phyloP scores from a whole-genome alignment of 2,888 invertebrate genomes.

The Rhorus exstirpatorius region DNA sequence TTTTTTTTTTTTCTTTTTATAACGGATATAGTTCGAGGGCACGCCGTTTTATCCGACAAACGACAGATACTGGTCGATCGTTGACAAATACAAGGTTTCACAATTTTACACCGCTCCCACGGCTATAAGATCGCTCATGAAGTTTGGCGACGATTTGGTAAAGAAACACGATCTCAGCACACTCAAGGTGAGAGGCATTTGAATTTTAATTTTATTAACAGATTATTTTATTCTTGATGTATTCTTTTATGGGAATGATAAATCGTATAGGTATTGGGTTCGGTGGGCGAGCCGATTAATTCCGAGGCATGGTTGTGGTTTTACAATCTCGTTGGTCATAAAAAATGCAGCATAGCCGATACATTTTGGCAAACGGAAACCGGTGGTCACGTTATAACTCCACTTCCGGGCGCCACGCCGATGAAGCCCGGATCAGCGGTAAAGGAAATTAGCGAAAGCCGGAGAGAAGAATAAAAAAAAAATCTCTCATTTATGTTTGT shows the following conservation, averaged over 20 bases:
- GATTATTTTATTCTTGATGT: too few species aligned
- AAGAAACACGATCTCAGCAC: constrained; percentile 87
- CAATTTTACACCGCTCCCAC: constrained; percentile 99
- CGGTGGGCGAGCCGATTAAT: constrained; percentile 99
- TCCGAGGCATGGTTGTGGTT: constrained; percentile 99
- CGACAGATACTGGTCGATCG: constrained; percentile 96
- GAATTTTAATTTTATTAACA: too few species aligned
- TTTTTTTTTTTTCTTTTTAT: constrained; percentile 15
- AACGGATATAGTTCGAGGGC: constrained; percentile 93
- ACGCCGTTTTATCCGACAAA: constrained; percentile 98
- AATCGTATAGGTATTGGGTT: constrained; percentile 95
- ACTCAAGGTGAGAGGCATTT: constrained; percentile 85
- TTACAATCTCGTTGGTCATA: constrained; percentile 93
- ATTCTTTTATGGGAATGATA: too few species aligned
- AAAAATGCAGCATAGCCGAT: constrained; percentile 96
- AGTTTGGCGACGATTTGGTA: constrained; percentile 95
- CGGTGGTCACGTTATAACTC: constrained; percentile 98
- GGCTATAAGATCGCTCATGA: constrained; percentile 98
- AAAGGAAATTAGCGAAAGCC: constrained; percentile 83
- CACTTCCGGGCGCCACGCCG: constrained; percentile 97
- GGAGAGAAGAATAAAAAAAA: too few species aligned
- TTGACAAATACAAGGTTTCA: constrained; percentile 97
- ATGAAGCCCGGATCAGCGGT: constrained; percentile 99
- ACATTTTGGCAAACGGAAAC: constrained; percentile 99
- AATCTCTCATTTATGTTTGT: too few species aligned